Conservation (phyloP, 2,797 vertebrate genomes). For the Sternotherus odoratus region DNA sequence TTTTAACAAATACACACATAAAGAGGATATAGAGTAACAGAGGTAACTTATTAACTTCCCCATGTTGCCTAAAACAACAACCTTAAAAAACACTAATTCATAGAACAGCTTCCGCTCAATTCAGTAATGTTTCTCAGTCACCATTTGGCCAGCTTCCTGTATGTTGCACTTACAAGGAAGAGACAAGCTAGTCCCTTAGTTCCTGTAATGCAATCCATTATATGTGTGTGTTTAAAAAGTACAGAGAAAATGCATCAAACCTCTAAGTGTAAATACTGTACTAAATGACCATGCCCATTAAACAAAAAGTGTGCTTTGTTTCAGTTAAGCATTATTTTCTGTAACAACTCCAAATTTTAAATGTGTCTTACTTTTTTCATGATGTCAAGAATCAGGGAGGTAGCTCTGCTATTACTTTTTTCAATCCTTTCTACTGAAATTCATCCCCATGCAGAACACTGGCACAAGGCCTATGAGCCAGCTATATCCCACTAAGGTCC, state of each 20-base stretch:
- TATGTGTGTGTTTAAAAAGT: background rate
- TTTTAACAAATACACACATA: conserved; percentile 46
- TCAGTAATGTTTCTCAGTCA: background rate
- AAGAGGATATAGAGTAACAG: conserved; percentile 22
- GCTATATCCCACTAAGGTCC: background rate
- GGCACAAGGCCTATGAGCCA: background rate
- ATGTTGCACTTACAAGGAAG: background rate
- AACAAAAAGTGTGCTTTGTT: background rate
- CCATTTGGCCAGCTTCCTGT: background rate
- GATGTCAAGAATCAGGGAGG: no score
- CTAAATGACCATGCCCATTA: background rate
- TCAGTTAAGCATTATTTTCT: no score
- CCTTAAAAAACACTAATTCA: background rate
- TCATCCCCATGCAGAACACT: background rate
- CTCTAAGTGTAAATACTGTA: background rate
- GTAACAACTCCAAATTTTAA: no score
- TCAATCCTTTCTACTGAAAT: background rate
- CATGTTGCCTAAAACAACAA: conserved; percentile 55
- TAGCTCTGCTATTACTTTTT: no score
- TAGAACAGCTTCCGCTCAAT: background rate
- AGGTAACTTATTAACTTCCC: conserved; percentile 54
- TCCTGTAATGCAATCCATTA: background rate
- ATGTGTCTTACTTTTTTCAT: no score
- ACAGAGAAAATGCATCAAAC: background rate
- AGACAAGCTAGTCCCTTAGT: background rate